Evolutionary conservation across 1,140 invertebrate species (phyloP), one percentile per base, ranked within the genome.

Genomic region (Lepidostoma basale): DNA sequence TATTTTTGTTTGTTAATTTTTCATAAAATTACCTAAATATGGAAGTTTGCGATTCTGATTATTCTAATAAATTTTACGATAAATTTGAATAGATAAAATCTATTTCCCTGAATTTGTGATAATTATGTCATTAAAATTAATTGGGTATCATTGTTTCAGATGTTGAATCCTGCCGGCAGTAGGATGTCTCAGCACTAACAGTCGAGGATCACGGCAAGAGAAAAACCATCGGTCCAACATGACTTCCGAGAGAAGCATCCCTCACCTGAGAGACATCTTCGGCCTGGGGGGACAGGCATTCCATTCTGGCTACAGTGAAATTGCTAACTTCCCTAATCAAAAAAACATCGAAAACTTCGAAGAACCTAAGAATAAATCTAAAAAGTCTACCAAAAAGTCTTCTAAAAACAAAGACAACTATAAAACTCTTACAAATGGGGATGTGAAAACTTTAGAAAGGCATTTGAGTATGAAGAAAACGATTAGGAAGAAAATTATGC

Each of bases 391-490:
- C 67, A 80, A 74, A 72, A 83, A 86, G 63, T 83, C 81, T 59
- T 33, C 67, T 0, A 88, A 87, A 76, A 88, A 86, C 76, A 87
- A 87, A 72, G 86, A 88, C 44, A 87, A 88, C 73, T 86, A 82
- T 74, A 85, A 86, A 69, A 85, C 86, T 1, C 79, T 88, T 66
- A 84, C 85, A 6, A 89, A 89, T 70, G 87, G 85, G 16, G 89
- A 91, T 75, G 87, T 91, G 16, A 90, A 92, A 76, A 91, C 91
- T 8, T 78, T 93, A 39, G 92, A 93, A 75, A 83, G 90, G 66
- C 91, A 93, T 77, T 81, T 93, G 59, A 92, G 91, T 69, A 93
- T 93, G 92, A 93, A 93, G 81, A 93, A 93, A 77, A 93, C 91
- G 4, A 92, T 93, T 63, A 79, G 91, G 40, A 93, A 92, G 78